Conservation (phyloP, 2,113 vertebrate species). For the Tenrec ecaudatus region DNA sequence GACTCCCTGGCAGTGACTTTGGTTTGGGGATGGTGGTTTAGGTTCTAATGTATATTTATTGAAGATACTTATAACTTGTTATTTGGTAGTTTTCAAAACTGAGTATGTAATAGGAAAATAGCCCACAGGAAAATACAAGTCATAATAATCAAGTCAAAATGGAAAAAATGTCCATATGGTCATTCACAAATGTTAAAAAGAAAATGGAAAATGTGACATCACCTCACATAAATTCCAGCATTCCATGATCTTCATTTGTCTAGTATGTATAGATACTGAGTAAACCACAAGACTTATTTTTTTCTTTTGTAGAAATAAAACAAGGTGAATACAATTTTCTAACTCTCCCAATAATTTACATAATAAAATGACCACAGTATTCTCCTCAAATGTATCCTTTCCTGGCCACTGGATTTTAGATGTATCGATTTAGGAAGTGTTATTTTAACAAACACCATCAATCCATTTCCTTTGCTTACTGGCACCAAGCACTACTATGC, state of each 20-base stretch:
- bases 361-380: background rate
- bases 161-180: background rate
- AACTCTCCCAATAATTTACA: background rate
- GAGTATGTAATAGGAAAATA: conserved; percentile 4
- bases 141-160: conserved; percentile 38
- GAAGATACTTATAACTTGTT: background rate
- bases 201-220: background rate
- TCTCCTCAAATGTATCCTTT: background rate
- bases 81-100: background rate
- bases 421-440: background rate
- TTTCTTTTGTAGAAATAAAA: background rate
- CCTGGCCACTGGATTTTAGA: background rate
- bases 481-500: background rate
- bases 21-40: background rate
- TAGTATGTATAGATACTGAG: background rate
- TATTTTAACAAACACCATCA: background rate
- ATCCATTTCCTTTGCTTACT: too few relatives aligned
- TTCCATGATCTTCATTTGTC: background rate
- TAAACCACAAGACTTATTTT: background rate
- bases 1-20: too few relatives aligned
- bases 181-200: conserved; percentile 12
- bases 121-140: background rate
- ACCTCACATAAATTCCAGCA: background rate
- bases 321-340: background rate
- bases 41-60: background rate